Base-by-base conservation (phyloP, 2,113 vertebrate genomes). In the Sinocyclocheilus anophthalmus region DNA sequence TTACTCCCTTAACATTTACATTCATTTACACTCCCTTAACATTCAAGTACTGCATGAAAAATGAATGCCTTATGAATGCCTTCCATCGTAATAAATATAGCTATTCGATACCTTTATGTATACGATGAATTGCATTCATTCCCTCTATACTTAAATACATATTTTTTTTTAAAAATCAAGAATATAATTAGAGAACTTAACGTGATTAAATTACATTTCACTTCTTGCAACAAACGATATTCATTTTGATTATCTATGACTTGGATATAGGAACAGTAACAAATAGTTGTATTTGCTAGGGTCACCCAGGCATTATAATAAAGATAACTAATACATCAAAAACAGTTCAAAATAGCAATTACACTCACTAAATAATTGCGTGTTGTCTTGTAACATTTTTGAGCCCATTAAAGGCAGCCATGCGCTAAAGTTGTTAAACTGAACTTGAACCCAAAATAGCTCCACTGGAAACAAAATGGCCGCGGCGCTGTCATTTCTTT, bases 401-500 rank as follows among this genome's bases (percentile, higher is more conserved):
- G 12, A 63, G 22, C 57, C 16, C 30, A 33, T 78, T 77, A 3
- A 14, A 26, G 33, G 6, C 59, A 12, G 14, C 12, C 59, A 24
- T 30, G 20, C 37, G 37, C 20, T 30, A 65, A 26, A 18, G 30
- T 5, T 10, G 11, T 80, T 24, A 24, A 37, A 69, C 16, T 69
- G 24, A 83, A 83, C 65, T 70, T 83, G 45, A 83, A 83, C 65
- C 26, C 42, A 72, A 55, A 72, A 22, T 50, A 50, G 24, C 50
- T 57, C 8, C 45, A 55, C 65, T 83, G 84, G 91, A 86, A 70
- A 88, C 90, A 94, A 95, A 95, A 95, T 95, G 94, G 95, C 94
- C 91, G 95, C 91, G 88, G 84, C 37, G 65, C 22, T 22, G 20
- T 79, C n/a, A 86, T 81, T 77, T 75, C 79, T 77, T 70, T 50